These are phyloP conservation scores for Caranx melampygus DNA, from an alignment of 2,113 vertebrate species.

Conservation along the genomic window DNA sequence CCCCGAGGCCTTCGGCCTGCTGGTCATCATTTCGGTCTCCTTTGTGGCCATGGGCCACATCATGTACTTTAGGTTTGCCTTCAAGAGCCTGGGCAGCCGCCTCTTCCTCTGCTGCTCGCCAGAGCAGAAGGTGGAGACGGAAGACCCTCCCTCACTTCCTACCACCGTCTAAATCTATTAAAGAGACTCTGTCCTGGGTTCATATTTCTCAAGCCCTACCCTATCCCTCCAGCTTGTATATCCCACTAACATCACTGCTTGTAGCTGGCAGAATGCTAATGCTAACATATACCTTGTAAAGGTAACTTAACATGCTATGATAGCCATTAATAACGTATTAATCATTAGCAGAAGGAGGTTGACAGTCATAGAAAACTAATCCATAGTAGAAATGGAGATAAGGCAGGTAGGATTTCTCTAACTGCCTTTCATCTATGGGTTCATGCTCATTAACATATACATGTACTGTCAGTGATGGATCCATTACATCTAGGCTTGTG, in stretches of 20 bases:
- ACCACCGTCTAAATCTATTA: constrained; percentile 74
- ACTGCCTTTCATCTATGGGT: constrained; percentile 2
- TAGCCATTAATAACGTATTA: constrained; percentile 33
- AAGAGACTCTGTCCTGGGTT: constrained; percentile 66
- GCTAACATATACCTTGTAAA: constrained; percentile 17
- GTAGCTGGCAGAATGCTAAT: constrained; percentile 47
- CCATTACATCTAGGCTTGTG: constrained; percentile 19
- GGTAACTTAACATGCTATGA: constrained; percentile 41
- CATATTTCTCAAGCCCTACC: constrained; percentile 45
- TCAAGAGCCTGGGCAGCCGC: constrained; percentile 88
- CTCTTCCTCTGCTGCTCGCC: constrained; percentile 89
- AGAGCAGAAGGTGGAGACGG: constrained; percentile 79
- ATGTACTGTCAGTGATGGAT: constrained; percentile 20
- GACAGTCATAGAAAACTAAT: constrained; percentile 25
- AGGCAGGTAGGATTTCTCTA: constrained; percentile 29
- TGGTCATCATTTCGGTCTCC: constrained; percentile 97
- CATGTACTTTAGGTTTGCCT: constrained; percentile 97
- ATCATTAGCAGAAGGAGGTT: constrained; percentile 33
- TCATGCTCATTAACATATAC: constrained; percentile 11
- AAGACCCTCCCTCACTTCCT: constrained; percentile 71
- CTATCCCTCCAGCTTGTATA: constrained; percentile 34
- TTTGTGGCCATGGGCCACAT: constrained; percentile 96
- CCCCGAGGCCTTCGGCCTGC: constrained; percentile 94
- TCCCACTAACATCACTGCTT: constrained; percentile 63
- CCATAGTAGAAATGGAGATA: background rate